A percentile compares a stretch with the other conserved stretches of the same genome.
These are phyloP conservation scores for Cerceris rybyensis DNA, from an alignment of 2,888 invertebrate genomes.

Conservation along the genomic window DNA sequence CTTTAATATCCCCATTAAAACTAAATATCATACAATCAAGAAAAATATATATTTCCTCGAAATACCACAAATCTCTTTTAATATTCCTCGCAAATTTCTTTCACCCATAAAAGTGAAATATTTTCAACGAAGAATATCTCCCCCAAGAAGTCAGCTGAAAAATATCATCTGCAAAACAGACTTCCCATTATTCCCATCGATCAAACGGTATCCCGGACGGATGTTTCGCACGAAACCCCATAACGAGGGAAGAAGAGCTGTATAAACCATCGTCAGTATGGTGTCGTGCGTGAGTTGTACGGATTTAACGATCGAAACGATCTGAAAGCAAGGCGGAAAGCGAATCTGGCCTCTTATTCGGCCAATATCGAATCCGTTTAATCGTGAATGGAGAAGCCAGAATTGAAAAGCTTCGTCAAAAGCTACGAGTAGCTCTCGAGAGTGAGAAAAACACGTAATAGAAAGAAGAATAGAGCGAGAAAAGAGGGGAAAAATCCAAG, in stretches of 20 bases:
- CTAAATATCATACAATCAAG: no score
- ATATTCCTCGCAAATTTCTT: no score
- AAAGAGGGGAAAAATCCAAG: neutral
- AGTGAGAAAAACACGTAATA: neutral
- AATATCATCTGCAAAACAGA: no score
- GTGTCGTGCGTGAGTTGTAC: neutral
- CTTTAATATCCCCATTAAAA: no score
- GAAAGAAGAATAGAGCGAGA: neutral
- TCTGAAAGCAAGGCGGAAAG: neutral
- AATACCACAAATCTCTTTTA: no score
- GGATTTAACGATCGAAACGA: neutral
- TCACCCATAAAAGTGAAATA: no score
- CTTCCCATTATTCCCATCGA: no score
- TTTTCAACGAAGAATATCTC: no score
- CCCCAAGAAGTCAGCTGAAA: no score
- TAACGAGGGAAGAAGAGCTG: neutral
- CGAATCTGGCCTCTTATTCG: neutral
- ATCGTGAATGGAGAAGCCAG: neutral
- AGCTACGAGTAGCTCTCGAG: neutral
- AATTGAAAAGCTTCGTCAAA: neutral
- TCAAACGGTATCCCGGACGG: no score
- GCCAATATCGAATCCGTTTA: neutral
- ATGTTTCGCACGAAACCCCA: no score
- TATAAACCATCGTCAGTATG: neutral
- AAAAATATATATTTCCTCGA: no score